A percentile compares a stretch with the other conserved stretches of the same genome.
phyloP scores from a whole-genome alignment of 1,140 invertebrate species.

The Papilio machaon region DNA sequence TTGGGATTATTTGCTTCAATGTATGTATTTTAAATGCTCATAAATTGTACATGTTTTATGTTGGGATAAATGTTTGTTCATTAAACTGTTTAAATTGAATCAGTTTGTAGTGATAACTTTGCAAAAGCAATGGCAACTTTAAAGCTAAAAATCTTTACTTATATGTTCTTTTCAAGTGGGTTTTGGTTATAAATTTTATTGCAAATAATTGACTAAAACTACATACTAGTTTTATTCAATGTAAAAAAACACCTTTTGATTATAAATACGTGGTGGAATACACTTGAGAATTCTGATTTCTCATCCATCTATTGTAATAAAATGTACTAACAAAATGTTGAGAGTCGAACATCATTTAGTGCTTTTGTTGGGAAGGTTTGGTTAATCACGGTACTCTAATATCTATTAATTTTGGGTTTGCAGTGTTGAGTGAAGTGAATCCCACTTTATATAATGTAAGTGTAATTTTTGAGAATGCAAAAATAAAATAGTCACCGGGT shows the following conservation, averaged over 20 bases:
- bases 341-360: conserved; percentile 38
- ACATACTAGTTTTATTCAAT: conserved; percentile 21
- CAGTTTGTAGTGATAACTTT: not conserved
- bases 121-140: not conserved
- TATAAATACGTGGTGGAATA: not conserved
- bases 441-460: conserved; percentile 72
- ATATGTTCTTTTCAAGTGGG: conserved; percentile 7
- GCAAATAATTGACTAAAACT: conserved; percentile 23
- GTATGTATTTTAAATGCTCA: not conserved
- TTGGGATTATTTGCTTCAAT: not conserved
- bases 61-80: not conserved
- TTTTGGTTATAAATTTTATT: conserved; percentile 15
- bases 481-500: conserved; percentile 70
- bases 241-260: not conserved
- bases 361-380: conserved; percentile 60
- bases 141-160: not conserved
- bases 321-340: conserved; percentile 50
- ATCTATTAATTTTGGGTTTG: conserved; percentile 78
- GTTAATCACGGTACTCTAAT: conserved; percentile 64
- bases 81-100: too few relatives aligned
- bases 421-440: conserved; percentile 80
- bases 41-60: conserved; percentile 5
- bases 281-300: not conserved
- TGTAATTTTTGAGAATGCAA: conserved; percentile 76
- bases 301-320: conserved; percentile 31